A percentile compares a stretch with the other conserved stretches of the same genome.
phyloP scores from a whole-genome alignment of 2,113 vertebrate genomes.

The Gymnorhina tibicen region DNA sequence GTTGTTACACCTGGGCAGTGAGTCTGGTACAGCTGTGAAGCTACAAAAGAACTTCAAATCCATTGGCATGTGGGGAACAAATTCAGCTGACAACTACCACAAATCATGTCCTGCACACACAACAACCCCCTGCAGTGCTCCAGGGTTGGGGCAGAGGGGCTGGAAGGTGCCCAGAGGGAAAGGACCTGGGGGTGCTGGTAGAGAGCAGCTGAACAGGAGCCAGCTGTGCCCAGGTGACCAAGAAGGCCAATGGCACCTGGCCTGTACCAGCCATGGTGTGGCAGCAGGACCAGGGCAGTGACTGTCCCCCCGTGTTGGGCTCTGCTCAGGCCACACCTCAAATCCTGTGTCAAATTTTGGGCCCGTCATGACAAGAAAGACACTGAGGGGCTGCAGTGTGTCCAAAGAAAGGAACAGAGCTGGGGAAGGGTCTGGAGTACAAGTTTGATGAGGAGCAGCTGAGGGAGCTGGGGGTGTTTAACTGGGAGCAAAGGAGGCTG shows the following conservation, averaged over 20 bases:
- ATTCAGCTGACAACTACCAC: neutral
- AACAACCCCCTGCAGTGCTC: neutral
- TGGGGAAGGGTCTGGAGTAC: neutral
- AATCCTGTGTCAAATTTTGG: neutral
- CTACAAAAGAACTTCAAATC: neutral
- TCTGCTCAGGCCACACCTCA: neutral
- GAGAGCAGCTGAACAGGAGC: neutral
- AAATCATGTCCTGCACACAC: neutral
- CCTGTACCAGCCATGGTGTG: neutral
- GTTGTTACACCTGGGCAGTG: neutral
- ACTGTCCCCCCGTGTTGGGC: neutral
- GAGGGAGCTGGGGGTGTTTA: neutral
- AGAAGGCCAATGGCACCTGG: neutral
- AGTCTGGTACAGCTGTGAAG: neutral
- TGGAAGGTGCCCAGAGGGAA: neutral
- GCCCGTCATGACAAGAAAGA: no score
- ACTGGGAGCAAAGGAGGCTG: neutral
- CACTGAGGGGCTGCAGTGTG: accelerated
- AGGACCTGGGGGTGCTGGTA: neutral
- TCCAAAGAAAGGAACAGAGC: neutral
- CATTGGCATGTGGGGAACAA: neutral
- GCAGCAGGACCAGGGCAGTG: neutral
- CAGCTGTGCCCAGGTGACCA: neutral
- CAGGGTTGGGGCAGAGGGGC: neutral
- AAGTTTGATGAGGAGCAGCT: neutral